Percentiles rank a stretch among this genome's conserved stretches.
Evolutionary conservation across 2,888 invertebrate species (phyloP).

Genomic region (Hydrotaea cyrtoneurina): DNA sequence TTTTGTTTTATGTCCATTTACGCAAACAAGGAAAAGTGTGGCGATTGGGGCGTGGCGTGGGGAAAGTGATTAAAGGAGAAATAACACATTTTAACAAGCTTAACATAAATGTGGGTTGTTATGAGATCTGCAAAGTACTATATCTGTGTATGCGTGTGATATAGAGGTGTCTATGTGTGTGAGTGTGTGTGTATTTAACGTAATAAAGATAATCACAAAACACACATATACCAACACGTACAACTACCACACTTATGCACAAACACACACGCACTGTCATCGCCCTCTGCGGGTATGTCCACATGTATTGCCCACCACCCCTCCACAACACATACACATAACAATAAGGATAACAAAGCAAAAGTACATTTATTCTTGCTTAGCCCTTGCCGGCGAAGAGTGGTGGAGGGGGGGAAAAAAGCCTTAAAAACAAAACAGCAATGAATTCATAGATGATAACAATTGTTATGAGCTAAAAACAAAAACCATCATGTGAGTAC

Average conservation of each 20-base stretch:
- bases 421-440: neutral
- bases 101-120: conserved; percentile 24
- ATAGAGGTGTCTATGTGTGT: neutral
- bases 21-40: neutral
- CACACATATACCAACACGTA: neutral
- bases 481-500: conserved; percentile 10
- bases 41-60: neutral
- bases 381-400: neutral
- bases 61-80: conserved; percentile 12
- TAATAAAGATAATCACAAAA: conserved; percentile 24
- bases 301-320: too few relatives aligned
- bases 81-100: conserved; percentile 20
- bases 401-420: neutral
- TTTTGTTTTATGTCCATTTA: neutral
- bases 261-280: neutral
- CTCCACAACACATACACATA: neutral
- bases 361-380: conserved; percentile 1
- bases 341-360: neutral
- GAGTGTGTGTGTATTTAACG: neutral
- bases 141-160: neutral
- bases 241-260: neutral
- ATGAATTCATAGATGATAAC: conserved; percentile 13
- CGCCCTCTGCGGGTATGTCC: too few relatives aligned
- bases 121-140: conserved; percentile 14
- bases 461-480: conserved; percentile 26